Evolutionary conservation across 2,113 vertebrate genomes (phyloP).

Genomic region (Bubalus kerabau): DNA sequence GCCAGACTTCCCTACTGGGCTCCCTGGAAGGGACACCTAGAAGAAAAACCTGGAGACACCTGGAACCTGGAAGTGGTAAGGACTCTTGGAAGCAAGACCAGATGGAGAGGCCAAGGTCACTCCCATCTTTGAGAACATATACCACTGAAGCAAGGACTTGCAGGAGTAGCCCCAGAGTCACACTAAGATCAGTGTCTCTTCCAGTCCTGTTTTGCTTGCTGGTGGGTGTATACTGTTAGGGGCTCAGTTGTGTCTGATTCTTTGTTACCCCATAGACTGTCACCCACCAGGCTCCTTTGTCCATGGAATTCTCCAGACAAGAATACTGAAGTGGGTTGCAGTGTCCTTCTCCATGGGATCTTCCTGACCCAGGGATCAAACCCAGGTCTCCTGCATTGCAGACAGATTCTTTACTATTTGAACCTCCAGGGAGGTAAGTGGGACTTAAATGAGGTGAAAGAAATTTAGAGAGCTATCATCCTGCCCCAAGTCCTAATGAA

Average conservation of each 20-base stretch:
- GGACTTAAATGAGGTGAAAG: background rate
- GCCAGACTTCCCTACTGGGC: background rate
- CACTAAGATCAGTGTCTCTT: background rate
- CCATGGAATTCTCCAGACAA: background rate
- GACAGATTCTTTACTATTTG: background rate
- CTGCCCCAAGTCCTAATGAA: background rate
- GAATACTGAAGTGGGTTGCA: background rate
- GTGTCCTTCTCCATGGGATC: background rate
- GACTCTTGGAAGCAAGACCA: background rate
- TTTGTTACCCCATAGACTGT: background rate
- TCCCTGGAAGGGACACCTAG: background rate
- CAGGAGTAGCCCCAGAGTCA: background rate
- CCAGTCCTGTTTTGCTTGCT: background rate
- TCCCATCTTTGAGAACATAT: background rate
- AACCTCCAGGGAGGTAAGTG: background rate
- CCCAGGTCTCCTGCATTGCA: background rate
- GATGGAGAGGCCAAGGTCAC: background rate
- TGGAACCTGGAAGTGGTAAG: background rate
- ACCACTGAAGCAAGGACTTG: background rate
- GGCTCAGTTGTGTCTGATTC: background rate
- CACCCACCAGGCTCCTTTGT: fast-evolving
- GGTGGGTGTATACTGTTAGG: background rate
- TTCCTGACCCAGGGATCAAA: background rate
- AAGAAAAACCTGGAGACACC: background rate
- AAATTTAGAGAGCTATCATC: background rate